Evolutionary conservation across 2,113 vertebrate genomes (phyloP).

Genomic region (Larimichthys crocea): DNA sequence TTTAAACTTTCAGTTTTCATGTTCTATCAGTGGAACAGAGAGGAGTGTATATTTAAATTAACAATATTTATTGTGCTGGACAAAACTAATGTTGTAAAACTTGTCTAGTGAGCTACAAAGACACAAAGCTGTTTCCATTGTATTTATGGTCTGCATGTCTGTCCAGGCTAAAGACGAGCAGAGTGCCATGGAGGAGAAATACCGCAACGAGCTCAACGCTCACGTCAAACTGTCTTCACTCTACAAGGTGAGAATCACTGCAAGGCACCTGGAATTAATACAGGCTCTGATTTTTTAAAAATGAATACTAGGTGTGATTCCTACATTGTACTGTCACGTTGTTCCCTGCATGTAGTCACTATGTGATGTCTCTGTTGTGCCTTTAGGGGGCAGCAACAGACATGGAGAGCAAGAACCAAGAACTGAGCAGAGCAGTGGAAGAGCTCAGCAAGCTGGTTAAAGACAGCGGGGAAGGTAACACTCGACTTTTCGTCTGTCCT

Average conservation of each 20-base stretch:
- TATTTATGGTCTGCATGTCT: background rate
- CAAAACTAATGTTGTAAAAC: too few relatives aligned
- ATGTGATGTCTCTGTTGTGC: background rate
- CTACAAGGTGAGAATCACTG: slow-evolving; percentile 89
- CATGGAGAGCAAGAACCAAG: slow-evolving; percentile 90
- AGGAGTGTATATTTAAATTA: background rate
- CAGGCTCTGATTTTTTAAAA: background rate
- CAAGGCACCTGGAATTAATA: background rate
- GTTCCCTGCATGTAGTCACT: background rate
- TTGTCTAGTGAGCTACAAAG: background rate
- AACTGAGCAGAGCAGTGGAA: slow-evolving; percentile 92
- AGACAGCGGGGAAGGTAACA: slow-evolving; percentile 89
- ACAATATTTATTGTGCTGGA: too few relatives aligned
- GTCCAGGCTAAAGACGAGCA: slow-evolving; percentile 93
- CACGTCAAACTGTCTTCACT: slow-evolving; percentile 93
- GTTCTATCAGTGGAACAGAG: background rate
- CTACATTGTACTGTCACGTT: background rate
- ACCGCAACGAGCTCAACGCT: slow-evolving; percentile 94
- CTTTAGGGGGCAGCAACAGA: slow-evolving; percentile 91
- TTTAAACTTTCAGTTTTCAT: background rate
- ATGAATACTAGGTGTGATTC: background rate
- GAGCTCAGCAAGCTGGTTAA: slow-evolving; percentile 93
- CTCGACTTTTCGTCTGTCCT: background rate
- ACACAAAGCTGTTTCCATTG: background rate
- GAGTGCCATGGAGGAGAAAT: slow-evolving; percentile 93